Evolutionary conservation across 2,888 invertebrate genomes (phyloP).

Genomic region (Mimumesa dahlbomi): DNA sequence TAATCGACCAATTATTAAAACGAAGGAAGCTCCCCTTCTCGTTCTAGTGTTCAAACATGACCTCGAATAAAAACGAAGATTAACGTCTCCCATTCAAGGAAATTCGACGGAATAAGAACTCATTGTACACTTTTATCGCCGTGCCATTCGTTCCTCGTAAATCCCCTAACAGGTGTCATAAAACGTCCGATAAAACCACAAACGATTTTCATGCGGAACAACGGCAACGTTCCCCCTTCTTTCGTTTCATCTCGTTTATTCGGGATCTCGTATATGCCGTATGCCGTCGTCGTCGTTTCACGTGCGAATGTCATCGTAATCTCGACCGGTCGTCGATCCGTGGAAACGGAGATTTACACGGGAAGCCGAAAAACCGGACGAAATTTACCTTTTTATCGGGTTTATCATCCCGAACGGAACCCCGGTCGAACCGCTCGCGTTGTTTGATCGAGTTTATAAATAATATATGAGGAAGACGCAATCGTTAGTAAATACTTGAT

Average conservation of each 20-base stretch:
- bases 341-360: slow-evolving; percentile 40
- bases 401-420: slow-evolving; percentile 26
- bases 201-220: slow-evolving; percentile 2
- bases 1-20: not conserved
- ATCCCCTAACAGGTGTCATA: not conserved
- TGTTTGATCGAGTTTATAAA: slow-evolving; percentile 37
- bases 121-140: not conserved
- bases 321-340: slow-evolving; percentile 4
- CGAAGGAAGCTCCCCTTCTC: too few relatives aligned
- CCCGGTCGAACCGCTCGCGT: not conserved
- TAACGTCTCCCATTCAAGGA: not conserved
- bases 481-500: slow-evolving; percentile 64
- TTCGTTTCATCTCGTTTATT: not conserved
- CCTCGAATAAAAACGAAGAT: not conserved
- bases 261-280: slow-evolving; percentile 9
- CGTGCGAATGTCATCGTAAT: slow-evolving; percentile 17
- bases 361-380: not conserved
- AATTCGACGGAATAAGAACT: not conserved
- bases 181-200: not conserved
- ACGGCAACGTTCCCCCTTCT: too few relatives aligned
- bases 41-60: too few relatives aligned
- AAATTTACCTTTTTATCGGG: slow-evolving; percentile 5
- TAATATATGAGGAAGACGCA: slow-evolving; percentile 37
- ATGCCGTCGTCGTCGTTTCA: too few relatives aligned
- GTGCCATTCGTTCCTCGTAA: not conserved